Conservation (phyloP, 2,797 vertebrate species). For the Amblyraja radiata region DNA sequence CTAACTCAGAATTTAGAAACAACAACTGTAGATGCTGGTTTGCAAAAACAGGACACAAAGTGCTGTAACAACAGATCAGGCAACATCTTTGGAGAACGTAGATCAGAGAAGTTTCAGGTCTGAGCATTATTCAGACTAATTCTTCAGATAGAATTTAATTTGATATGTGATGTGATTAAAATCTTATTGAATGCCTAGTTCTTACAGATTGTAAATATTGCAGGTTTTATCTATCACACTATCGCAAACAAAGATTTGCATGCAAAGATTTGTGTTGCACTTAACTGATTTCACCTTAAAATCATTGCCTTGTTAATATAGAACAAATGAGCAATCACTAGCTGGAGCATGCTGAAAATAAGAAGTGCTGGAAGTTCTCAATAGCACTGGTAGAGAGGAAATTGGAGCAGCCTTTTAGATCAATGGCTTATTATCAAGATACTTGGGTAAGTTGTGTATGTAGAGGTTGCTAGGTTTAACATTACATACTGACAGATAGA, state of each 20-base stretch:
- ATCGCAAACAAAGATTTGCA: neutral
- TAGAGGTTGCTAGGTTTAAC: neutral
- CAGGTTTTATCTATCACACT: neutral
- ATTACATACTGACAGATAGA: neutral
- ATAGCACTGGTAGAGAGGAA: neutral
- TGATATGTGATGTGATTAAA: neutral
- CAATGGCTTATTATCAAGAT: neutral
- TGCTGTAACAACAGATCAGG: too few relatives aligned
- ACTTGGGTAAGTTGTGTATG: neutral
- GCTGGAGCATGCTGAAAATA: neutral
- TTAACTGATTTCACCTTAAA: neutral
- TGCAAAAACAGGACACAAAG: too few relatives aligned
- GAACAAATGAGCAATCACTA: neutral
- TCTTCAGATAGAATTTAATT: neutral
- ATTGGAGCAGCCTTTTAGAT: neutral
- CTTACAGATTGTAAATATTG: neutral
- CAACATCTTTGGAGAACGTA: too few relatives aligned
- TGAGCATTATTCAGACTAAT: too few relatives aligned
- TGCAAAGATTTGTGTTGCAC: neutral
- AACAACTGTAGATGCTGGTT: too few relatives aligned
- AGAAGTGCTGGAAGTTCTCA: neutral
- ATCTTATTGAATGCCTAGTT: neutral
- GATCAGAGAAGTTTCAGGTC: too few relatives aligned
- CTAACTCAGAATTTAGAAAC: neutral
- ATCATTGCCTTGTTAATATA: neutral